Percentiles rank a stretch among this genome's conserved stretches.
Evolutionary conservation across 1,140 invertebrate species (phyloP).

Genomic region (Apis cerana): DNA sequence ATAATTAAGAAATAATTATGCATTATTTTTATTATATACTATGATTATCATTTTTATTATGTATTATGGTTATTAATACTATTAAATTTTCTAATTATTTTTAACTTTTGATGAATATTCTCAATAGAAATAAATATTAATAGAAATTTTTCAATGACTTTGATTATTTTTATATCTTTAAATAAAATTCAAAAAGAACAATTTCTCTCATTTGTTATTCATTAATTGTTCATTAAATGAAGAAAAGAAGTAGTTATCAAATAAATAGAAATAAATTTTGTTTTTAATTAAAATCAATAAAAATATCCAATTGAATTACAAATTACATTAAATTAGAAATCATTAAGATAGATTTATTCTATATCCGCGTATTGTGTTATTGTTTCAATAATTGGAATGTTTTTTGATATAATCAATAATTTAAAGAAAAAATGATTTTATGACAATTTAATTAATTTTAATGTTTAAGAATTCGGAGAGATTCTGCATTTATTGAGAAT

Average conservation of each 20-base stretch:
- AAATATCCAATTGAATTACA: conserved; percentile 44
- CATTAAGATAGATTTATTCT: too few species aligned
- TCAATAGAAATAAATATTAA: too few species aligned
- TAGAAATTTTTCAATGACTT: neutral
- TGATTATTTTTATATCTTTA: neutral
- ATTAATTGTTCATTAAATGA: neutral
- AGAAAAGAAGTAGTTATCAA: neutral
- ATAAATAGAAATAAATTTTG: neutral
- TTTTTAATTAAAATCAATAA: conserved; percentile 55
- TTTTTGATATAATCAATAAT: too few species aligned
- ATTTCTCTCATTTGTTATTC: conserved; percentile 9
- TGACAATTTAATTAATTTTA: too few species aligned
- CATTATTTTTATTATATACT: too few species aligned
- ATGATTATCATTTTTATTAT: too few species aligned
- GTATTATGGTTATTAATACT: too few species aligned
- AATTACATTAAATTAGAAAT: conserved; percentile 34
- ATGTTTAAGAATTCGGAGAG: too few species aligned
- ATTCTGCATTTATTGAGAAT: too few species aligned
- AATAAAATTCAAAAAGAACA: neutral
- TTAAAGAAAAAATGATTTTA: too few species aligned
- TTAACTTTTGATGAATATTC: neutral
- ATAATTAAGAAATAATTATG: neutral
- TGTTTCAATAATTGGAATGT: too few species aligned
- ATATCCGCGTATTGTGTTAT: too few species aligned
- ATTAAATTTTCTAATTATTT: neutral